These are phyloP conservation scores for Amazona guildingii DNA, from an alignment of 2,113 vertebrate species.

Conservation along the genomic window DNA sequence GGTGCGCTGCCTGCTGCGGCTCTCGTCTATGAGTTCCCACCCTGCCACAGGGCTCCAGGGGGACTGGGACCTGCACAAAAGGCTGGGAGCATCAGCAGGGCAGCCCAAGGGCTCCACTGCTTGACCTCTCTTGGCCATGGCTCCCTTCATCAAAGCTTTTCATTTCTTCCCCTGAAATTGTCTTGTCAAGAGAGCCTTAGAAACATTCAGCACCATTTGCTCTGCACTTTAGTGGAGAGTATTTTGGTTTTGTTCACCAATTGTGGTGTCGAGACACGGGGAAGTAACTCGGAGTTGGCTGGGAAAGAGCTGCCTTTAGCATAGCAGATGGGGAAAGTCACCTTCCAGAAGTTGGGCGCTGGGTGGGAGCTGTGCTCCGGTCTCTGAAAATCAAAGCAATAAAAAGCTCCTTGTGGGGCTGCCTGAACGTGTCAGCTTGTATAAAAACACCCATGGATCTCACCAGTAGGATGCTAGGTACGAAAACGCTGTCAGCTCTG, in stretches of 20 bases:
- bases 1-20: not conserved
- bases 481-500: constrained; percentile 28
- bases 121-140: not conserved
- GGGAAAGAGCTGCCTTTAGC: not conserved
- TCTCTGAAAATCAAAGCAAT: constrained; percentile 48
- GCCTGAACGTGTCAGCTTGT: constrained; percentile 46
- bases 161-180: not conserved
- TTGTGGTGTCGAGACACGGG: not conserved
- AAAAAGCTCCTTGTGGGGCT: constrained; percentile 51
- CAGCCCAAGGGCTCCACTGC: not conserved
- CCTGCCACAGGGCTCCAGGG: not conserved
- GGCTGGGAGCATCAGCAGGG: not conserved
- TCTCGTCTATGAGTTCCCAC: not conserved
- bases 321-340: constrained; percentile 36
- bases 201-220: not conserved
- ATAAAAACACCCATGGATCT: constrained; percentile 48
- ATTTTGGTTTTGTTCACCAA: not conserved
- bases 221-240: not conserved
- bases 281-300: not conserved
- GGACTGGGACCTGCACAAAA: not conserved
- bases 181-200: not conserved
- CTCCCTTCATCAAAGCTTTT: not conserved
- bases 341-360: not conserved
- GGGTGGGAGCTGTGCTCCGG: not conserved
- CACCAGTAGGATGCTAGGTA: constrained; percentile 12